These are phyloP conservation scores for Numenius phaeopus DNA, from an alignment of 2,797 vertebrate species.

Conservation along the genomic window DNA sequence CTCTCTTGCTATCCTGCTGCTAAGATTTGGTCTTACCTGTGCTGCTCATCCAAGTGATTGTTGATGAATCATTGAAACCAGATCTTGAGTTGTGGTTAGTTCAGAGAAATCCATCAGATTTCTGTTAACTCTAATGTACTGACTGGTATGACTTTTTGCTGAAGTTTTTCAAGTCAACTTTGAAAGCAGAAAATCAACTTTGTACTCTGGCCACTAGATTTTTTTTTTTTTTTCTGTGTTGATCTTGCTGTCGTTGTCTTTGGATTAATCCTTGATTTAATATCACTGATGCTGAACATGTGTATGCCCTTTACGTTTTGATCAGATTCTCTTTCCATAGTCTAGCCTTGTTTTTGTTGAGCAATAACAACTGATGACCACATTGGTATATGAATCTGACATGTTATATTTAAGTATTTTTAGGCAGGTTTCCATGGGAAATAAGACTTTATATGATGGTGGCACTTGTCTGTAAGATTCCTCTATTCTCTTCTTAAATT, in stretches of 20 bases:
- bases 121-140: background rate
- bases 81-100: background rate
- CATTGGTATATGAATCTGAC: background rate
- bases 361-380: background rate
- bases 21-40: background rate
- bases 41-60: background rate
- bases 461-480: background rate
- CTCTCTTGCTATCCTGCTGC: background rate
- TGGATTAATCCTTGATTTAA: background rate
- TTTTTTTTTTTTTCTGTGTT: background rate
- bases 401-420: background rate
- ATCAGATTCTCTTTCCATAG: background rate
- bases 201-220: background rate
- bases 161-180: background rate
- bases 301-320: background rate
- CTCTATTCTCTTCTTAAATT: background rate
- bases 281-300: background rate
- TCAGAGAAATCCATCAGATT: background rate
- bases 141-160: background rate
- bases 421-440: background rate
- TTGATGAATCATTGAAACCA: background rate
- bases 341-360: background rate
- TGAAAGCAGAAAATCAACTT: background rate
- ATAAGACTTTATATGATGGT: background rate
- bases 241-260: background rate